Percentiles rank a stretch among this genome's conserved stretches.
phyloP scores from a whole-genome alignment of 2,113 vertebrate genomes.

The Mesitornis unicolor region DNA sequence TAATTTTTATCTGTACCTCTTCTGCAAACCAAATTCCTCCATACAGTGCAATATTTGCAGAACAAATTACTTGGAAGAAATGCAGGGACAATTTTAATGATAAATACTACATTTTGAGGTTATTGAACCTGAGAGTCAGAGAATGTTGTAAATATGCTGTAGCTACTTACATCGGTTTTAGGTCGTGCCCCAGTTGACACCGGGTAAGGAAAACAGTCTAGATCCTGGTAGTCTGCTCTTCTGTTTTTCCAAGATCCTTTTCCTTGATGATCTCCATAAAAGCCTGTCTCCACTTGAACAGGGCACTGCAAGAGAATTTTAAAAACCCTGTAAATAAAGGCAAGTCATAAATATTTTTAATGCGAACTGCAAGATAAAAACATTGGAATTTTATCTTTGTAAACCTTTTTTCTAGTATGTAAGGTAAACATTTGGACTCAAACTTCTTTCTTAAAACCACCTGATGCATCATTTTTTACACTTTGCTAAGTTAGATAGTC shows the following conservation, averaged over 20 bases:
- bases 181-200: slow-evolving; percentile 62
- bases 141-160: neutral
- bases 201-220: slow-evolving; percentile 54
- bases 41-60: neutral
- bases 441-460: neutral
- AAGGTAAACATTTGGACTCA: neutral
- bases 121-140: neutral
- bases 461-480: neutral
- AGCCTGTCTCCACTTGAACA: slow-evolving; percentile 45
- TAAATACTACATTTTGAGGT: neutral
- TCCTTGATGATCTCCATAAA: slow-evolving; percentile 44
- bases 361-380: neutral
- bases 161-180: slow-evolving; percentile 74
- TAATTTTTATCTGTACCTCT: neutral
- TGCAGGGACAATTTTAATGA: neutral
- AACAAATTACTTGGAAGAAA: neutral
- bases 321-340: slow-evolving; percentile 36
- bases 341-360: slow-evolving; percentile 17
- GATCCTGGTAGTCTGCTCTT: slow-evolving; percentile 51
- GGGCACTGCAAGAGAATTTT: slow-evolving; percentile 74
- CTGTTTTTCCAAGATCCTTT: slow-evolving; percentile 50
- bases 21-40: neutral
- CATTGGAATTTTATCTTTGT: neutral
- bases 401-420: neutral
- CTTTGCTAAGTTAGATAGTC: neutral